phyloP scores from a whole-genome alignment of 1,140 invertebrate species.

The Bombus picipes region DNA sequence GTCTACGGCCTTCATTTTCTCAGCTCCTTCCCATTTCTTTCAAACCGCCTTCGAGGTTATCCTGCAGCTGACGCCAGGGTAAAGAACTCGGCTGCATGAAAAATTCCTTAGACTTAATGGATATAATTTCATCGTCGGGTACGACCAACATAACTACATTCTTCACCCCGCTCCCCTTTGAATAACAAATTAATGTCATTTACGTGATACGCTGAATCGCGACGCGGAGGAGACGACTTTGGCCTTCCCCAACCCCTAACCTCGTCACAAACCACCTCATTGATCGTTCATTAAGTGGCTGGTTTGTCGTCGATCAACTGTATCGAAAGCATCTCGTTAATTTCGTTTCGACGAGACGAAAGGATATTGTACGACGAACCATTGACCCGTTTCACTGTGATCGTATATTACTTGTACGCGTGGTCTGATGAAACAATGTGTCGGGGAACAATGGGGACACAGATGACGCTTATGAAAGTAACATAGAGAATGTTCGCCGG shows the following conservation, averaged over 20 bases:
- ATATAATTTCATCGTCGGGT: conserved; percentile 43
- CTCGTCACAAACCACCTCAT: not conserved
- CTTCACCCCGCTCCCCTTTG: conserved; percentile 20
- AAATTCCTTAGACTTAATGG: conserved; percentile 35
- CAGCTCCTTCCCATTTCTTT: not conserved
- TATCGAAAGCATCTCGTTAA: conserved; percentile 29
- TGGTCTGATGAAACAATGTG: conserved; percentile 20
- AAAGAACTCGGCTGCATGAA: conserved; percentile 36
- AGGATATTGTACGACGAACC: not conserved
- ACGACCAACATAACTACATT: not conserved
- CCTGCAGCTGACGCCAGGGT: conserved; percentile 52
- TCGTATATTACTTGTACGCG: not conserved
- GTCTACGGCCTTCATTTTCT: not conserved
- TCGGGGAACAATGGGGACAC: not conserved
- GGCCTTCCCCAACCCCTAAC: not conserved
- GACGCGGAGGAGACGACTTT: not conserved
- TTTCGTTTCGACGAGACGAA: conserved; percentile 2
- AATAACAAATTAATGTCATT: conserved; percentile 56
- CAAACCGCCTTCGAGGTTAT: not conserved
- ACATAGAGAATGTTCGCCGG: conserved; percentile 11
- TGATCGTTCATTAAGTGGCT: conserved; percentile 22
- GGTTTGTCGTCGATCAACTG: conserved; percentile 21
- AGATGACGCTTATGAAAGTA: conserved; percentile 20
- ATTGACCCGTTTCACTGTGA: conserved; percentile 13
- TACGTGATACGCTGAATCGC: conserved; percentile 16